These are phyloP conservation scores for Coccyzus lansbergi DNA, from an alignment of 2,797 vertebrate species.

Conservation along the genomic window DNA sequence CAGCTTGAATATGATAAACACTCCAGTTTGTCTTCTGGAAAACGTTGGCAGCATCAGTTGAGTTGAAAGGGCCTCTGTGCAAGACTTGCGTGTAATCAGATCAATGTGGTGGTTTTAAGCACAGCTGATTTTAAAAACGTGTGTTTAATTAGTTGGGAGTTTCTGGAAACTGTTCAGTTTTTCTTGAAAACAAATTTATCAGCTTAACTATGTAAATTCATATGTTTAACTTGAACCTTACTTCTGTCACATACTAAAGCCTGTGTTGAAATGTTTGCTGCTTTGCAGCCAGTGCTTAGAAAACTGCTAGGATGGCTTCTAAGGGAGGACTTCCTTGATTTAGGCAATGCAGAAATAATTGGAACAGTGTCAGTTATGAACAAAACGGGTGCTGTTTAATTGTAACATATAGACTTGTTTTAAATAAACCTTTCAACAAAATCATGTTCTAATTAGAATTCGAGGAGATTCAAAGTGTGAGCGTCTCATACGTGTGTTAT, in stretches of 20 bases:
- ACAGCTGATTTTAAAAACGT: constrained; percentile 4
- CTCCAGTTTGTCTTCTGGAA: constrained; percentile 8
- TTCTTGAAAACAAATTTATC: not conserved
- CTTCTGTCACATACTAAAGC: not conserved
- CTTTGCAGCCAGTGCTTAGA: not conserved
- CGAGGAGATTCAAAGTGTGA: not conserved
- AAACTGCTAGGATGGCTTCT: not conserved
- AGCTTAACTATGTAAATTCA: not conserved
- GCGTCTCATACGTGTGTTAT: not conserved
- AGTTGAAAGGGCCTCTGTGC: not conserved
- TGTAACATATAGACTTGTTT: not conserved
- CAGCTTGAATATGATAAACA: not conserved
- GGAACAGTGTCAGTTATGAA: not conserved
- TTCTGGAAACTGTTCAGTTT: not conserved
- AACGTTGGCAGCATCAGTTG: not conserved
- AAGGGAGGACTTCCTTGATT: not conserved
- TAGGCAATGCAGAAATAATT: not conserved
- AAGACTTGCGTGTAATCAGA: not conserved
- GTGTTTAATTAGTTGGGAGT: constrained; percentile 8
- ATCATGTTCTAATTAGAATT: not conserved
- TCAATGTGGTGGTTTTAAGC: not conserved
- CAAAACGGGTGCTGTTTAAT: not conserved
- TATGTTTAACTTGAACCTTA: not conserved
- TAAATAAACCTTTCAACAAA: constrained; percentile 6
- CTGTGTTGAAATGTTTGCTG: not conserved